A percentile compares a stretch with the other conserved stretches of the same genome.
phyloP scores from a whole-genome alignment of 1,140 invertebrate species.

The Rhopalosiphum maidis region DNA sequence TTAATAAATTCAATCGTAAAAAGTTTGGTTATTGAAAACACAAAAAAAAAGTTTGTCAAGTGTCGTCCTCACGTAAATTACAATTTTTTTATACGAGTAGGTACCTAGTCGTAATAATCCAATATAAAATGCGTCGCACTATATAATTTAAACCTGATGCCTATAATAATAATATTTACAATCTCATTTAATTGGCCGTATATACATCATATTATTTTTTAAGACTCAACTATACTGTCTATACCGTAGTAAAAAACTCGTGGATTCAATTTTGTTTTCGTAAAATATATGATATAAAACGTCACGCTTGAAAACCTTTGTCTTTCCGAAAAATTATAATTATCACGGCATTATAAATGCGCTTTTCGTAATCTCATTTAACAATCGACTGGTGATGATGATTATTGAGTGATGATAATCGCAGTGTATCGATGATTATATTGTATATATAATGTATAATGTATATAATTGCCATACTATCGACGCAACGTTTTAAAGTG shows the following conservation, averaged over 20 bases:
- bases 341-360: not conserved
- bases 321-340: not conserved
- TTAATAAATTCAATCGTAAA: conserved; percentile 37
- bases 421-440: not conserved
- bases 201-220: not conserved
- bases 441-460: not conserved
- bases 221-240: not conserved
- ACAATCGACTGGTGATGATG: not conserved
- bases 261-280: not conserved
- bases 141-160: not conserved
- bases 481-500: not conserved
- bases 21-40: conserved; percentile 39
- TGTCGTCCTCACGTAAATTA: not conserved
- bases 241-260: not conserved
- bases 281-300: not conserved
- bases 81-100: not conserved
- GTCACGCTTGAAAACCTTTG: not conserved
- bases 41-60: not conserved
- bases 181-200: not conserved
- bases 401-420: not conserved
- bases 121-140: not conserved
- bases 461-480: not conserved
- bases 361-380: not conserved
- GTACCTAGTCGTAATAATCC: not conserved
- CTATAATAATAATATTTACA: not conserved